Conservation (phyloP, 64 coral and sea anemone species). For the Stichodactyla helianthus region DNA sequence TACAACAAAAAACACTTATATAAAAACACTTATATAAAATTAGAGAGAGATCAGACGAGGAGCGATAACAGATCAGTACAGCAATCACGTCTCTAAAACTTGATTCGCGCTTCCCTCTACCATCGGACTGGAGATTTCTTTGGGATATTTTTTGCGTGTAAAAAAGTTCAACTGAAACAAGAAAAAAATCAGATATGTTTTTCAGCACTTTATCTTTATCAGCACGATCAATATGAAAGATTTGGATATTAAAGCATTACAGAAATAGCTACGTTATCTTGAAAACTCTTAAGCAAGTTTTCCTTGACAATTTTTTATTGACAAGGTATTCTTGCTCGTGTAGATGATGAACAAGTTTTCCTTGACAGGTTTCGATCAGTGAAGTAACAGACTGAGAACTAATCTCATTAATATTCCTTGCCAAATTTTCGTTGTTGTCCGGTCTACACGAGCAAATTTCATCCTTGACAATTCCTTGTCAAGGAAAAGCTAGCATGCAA, state of each 20-base stretch:
- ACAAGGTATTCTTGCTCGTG: too few relatives aligned
- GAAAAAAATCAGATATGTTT: background rate
- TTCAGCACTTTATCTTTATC: background rate
- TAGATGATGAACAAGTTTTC: too few relatives aligned
- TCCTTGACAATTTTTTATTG: background rate
- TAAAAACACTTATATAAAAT: background rate
- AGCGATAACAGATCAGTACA: background rate
- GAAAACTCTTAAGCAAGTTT: background rate
- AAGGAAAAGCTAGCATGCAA: too few relatives aligned
- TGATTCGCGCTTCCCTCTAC: background rate
- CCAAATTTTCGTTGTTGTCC: too few relatives aligned
- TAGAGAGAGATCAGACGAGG: background rate
- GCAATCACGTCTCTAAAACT: background rate
- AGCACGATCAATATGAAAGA: background rate
- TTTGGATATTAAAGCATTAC: background rate
- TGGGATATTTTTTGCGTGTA: slow-evolving; percentile 39
- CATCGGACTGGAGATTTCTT: slow-evolving; percentile 44
- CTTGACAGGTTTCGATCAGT: too few relatives aligned
- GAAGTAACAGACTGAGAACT: too few relatives aligned
- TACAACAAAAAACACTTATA: too few relatives aligned
- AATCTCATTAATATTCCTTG: too few relatives aligned
- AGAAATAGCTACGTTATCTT: background rate
- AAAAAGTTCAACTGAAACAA: slow-evolving; percentile 43
- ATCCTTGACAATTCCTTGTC: too few relatives aligned
- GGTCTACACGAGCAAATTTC: too few relatives aligned